Conservation (phyloP, 2,797 vertebrate species). For the Moxostoma hubbsi region DNA sequence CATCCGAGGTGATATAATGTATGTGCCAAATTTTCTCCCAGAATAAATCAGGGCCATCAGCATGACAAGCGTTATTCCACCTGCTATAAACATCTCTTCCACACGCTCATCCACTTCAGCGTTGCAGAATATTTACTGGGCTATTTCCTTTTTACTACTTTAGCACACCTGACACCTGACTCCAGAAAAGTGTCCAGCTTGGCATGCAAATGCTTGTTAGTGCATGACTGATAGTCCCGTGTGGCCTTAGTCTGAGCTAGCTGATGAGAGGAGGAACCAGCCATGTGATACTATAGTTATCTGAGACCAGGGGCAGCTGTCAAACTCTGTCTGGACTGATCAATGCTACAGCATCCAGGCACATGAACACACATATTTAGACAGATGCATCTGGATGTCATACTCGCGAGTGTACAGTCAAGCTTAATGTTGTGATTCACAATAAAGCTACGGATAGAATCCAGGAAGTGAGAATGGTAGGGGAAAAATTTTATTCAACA, state of each 20-base stretch:
- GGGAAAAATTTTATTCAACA: too few relatives aligned
- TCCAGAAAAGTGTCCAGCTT: constrained; percentile 63
- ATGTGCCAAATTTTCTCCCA: constrained; percentile 76
- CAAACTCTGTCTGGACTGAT: constrained; percentile 36
- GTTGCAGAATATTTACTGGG: constrained; percentile 79
- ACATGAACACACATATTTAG: constrained; percentile 14
- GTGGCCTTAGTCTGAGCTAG: constrained; percentile 42
- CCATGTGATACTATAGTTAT: constrained; percentile 43
- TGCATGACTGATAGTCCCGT: constrained; percentile 53
- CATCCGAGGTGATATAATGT: constrained; percentile 71
- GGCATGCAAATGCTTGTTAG: constrained; percentile 73
- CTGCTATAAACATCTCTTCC: constrained; percentile 85
- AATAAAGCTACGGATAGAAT: constrained; percentile 6
- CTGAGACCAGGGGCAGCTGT: constrained; percentile 44
- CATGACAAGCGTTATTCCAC: constrained; percentile 90
- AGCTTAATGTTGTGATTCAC: constrained; percentile 20
- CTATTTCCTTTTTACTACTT: constrained; percentile 72
- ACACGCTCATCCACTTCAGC: constrained; percentile 63
- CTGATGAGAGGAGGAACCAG: constrained; percentile 39
- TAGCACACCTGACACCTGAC: constrained; percentile 63
- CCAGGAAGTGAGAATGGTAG: background rate
- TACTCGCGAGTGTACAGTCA: background rate
- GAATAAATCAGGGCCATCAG: constrained; percentile 90
- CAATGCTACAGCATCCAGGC: constrained; percentile 32
- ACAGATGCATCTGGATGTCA: constrained; percentile 33